Conservation (phyloP, 2,113 vertebrate species). For the Nestor notabilis region DNA sequence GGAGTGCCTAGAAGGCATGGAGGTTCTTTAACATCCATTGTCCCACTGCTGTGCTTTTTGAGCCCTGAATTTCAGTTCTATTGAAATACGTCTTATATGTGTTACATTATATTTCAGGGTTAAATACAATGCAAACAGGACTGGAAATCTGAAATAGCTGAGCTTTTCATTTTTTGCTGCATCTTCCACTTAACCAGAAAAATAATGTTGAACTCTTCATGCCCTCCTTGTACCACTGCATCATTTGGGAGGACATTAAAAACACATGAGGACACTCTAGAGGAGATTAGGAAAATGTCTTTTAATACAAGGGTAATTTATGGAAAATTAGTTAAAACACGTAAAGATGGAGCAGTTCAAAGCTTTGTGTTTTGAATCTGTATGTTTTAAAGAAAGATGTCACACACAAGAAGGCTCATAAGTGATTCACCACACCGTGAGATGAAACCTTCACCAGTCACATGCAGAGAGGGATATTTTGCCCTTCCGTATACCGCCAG, state of each 20-base stretch:
- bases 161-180: background rate
- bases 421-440: background rate
- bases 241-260: slow-evolving; percentile 17
- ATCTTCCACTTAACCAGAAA: background rate
- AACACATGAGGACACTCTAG: background rate
- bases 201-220: background rate
- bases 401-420: fast-evolving
- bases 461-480: background rate
- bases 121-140: background rate
- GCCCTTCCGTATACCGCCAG: background rate
- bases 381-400: background rate
- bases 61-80: background rate
- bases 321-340: background rate
- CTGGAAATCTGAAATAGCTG: background rate
- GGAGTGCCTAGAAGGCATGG: background rate
- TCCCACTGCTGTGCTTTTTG: background rate
- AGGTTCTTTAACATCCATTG: background rate
- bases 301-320: background rate
- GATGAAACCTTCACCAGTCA: background rate
- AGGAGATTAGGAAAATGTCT: background rate
- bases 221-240: slow-evolving; percentile 1
- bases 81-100: background rate
- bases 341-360: fast-evolving
- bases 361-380: background rate
- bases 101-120: background rate